Conservation (phyloP, 1,140 invertebrate species). For the Coelopa frigida region DNA sequence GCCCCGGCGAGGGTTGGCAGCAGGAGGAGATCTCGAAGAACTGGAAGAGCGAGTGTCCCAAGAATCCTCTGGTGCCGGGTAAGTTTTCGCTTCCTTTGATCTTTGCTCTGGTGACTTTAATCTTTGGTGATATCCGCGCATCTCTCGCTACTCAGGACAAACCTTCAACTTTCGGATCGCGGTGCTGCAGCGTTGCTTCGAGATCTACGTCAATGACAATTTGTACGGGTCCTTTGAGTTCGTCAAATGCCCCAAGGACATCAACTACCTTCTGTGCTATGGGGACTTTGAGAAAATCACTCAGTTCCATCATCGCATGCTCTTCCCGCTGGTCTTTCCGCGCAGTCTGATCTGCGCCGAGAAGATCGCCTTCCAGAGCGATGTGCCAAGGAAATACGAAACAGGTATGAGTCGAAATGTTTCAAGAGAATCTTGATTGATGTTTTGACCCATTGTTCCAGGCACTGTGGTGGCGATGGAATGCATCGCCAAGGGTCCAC, state of each 20-base stretch:
- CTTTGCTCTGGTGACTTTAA: neutral
- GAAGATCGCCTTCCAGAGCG: conserved; percentile 38
- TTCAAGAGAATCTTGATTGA: too few species aligned
- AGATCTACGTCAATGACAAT: conserved; percentile 42
- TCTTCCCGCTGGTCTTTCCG: conserved; percentile 39
- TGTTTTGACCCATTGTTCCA: neutral
- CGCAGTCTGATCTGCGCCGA: conserved; percentile 32
- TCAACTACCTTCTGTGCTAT: conserved; percentile 36
- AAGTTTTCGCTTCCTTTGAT: neutral
- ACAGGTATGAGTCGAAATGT: conserved; percentile 20
- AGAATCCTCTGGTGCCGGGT: conserved; percentile 36
- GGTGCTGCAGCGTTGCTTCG: conserved; percentile 38
- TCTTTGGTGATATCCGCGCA: neutral
- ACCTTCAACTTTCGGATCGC: conserved; percentile 39
- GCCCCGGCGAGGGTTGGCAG: conserved; percentile 41
- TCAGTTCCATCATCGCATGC: conserved; percentile 41
- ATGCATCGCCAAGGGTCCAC: conserved; percentile 39
- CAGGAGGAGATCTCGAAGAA: conserved; percentile 43
- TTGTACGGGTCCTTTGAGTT: conserved; percentile 41
- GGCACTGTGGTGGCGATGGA: conserved; percentile 41
- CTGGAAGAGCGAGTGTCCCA: conserved; percentile 40
- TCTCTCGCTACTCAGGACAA: conserved; percentile 18
- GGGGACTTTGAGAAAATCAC: conserved; percentile 42
- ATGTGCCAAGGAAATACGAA: conserved; percentile 37
- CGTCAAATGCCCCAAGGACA: conserved; percentile 40